Percentiles rank a stretch among this genome's conserved stretches.
Conservation (phyloP, 2,888 invertebrate species). For the Parasteatoda lunata region DNA sequence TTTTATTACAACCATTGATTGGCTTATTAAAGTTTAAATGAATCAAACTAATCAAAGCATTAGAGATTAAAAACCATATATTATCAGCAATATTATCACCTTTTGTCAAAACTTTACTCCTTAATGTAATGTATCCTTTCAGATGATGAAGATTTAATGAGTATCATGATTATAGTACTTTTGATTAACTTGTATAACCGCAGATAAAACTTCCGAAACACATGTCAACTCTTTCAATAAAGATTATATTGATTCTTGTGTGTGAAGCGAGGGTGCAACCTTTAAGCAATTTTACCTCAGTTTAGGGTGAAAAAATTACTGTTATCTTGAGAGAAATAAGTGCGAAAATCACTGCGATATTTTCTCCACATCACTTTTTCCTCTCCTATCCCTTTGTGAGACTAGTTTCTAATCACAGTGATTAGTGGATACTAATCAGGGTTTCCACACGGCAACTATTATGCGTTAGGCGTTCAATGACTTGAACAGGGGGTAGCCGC, state of each 20-base stretch:
- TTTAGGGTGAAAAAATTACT: slow-evolving; percentile 9
- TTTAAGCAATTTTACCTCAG: slow-evolving; percentile 6
- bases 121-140: too few species aligned
- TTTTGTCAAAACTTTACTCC: too few species aligned
- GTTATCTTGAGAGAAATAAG: slow-evolving; percentile 24
- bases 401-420: slow-evolving; percentile 29
- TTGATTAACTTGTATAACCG: not conserved
- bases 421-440: slow-evolving; percentile 34
- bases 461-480: slow-evolving; percentile 31
- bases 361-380: slow-evolving; percentile 12
- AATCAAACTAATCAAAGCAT: too few species aligned
- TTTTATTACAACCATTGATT: too few species aligned
- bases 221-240: slow-evolving; percentile 26
- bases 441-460: slow-evolving; percentile 15
- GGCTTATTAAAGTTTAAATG: too few species aligned
- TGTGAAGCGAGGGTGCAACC: not conserved
- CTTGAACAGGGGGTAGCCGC: slow-evolving; percentile 6
- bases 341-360: slow-evolving; percentile 30
- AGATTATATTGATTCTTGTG: slow-evolving; percentile 19
- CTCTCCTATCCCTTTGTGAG: slow-evolving; percentile 20
- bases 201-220: not conserved
- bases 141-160: too few species aligned
- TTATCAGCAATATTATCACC: too few species aligned
- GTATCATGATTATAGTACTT: too few species aligned
- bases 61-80: too few species aligned